Conservation (phyloP, 2,797 vertebrate species). For the Steatocranus sp. region DNA sequence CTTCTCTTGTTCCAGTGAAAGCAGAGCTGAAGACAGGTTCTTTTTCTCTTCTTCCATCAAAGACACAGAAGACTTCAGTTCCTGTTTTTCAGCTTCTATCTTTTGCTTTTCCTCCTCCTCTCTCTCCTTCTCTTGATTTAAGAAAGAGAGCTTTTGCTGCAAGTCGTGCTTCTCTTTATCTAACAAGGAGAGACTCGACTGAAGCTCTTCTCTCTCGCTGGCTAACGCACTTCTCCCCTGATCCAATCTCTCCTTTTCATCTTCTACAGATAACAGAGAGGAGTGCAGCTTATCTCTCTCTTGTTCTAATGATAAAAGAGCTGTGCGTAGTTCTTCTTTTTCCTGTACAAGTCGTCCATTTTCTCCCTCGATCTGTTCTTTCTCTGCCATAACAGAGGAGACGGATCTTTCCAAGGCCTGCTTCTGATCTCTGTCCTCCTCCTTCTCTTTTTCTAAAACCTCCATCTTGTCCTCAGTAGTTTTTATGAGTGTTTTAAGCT, state of each 20-base stretch:
- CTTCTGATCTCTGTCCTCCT: constrained; percentile 13
- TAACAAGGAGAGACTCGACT: background rate
- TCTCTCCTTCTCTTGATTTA: constrained; percentile 30
- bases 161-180: constrained; percentile 34
- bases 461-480: constrained; percentile 63
- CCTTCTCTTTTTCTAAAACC: constrained; percentile 35
- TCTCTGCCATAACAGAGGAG: constrained; percentile 23
- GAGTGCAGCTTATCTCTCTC: constrained; percentile 28
- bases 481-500: constrained; percentile 45
- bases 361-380: constrained; percentile 14
- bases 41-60: constrained; percentile 34
- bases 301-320: constrained; percentile 17
- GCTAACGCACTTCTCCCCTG: background rate
- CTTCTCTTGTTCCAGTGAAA: constrained; percentile 41
- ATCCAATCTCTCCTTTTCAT: constrained; percentile 29
- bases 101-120: constrained; percentile 24
- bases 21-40: constrained; percentile 12
- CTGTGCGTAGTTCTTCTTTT: constrained; percentile 15
- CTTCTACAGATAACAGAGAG: constrained; percentile 5
- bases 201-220: constrained; percentile 28
- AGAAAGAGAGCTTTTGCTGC: constrained; percentile 16
- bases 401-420: constrained; percentile 32
- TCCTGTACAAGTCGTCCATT: constrained; percentile 24
- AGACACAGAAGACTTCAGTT: constrained; percentile 30
- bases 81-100: constrained; percentile 23